Percentiles rank a stretch among this genome's conserved stretches.
These are phyloP conservation scores for Xenopus borealis DNA, from an alignment of 2,113 vertebrate species.

Conservation along the genomic window DNA sequence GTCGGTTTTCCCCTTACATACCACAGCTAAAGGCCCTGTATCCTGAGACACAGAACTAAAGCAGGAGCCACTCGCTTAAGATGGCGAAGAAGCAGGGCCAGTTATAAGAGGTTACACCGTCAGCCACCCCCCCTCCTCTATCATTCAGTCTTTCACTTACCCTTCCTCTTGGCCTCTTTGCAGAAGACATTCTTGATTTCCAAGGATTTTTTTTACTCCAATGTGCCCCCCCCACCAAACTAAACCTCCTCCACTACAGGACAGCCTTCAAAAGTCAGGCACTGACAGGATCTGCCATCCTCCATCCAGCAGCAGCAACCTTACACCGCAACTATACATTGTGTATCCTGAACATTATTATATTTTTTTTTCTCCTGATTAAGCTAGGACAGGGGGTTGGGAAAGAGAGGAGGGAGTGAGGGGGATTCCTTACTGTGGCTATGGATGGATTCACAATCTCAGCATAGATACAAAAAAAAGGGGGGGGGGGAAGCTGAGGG, in stretches of 20 bases:
- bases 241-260: conserved; percentile 66
- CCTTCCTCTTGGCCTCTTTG: conserved; percentile 99
- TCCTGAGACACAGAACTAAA: conserved; percentile 70
- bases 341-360: conserved; percentile 53
- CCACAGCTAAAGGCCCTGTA: conserved; percentile 75
- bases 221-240: neutral
- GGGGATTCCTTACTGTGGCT: conserved; percentile 46
- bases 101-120: conserved; percentile 97
- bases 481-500: conserved; percentile 71
- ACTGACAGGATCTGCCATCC: conserved; percentile 67
- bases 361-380: conserved; percentile 41
- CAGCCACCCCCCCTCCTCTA: conserved; percentile 84
- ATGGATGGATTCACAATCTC: conserved; percentile 36
- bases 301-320: conserved; percentile 39
- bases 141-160: conserved; percentile 92
- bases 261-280: conserved; percentile 89
- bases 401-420: conserved; percentile 28
- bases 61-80: conserved; percentile 90
- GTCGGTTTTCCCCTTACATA: conserved; percentile 51
- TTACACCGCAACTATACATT: conserved; percentile 56
- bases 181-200: conserved; percentile 95
- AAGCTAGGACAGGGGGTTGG: conserved; percentile 17
- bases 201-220: conserved; percentile 72
- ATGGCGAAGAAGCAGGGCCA: conserved; percentile 91
- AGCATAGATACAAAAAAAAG: neutral